phyloP scores from a whole-genome alignment of 2,797 vertebrate genomes.

The Lepilemur ruficaudatus region DNA sequence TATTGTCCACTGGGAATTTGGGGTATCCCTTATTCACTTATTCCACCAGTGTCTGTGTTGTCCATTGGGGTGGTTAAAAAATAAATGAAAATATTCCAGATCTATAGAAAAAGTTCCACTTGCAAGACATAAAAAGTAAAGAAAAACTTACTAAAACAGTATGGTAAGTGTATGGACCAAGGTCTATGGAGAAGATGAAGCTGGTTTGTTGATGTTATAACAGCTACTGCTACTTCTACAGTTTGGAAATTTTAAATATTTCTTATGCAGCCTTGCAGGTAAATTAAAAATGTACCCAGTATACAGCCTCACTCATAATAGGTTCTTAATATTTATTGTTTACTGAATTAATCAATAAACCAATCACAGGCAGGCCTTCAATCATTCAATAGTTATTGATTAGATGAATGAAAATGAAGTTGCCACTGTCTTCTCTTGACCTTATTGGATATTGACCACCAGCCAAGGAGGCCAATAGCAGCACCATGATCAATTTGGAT shows the following conservation, averaged over 20 bases:
- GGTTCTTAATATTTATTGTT: neutral
- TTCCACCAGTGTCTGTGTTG: neutral
- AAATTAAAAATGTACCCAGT: neutral
- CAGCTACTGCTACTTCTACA: neutral
- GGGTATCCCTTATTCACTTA: neutral
- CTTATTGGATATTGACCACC: neutral
- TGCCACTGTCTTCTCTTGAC: neutral
- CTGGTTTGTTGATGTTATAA: neutral
- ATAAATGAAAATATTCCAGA: neutral
- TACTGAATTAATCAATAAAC: neutral
- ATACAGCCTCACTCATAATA: neutral
- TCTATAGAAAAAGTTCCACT: neutral
- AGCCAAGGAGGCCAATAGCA: neutral
- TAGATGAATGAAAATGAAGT: neutral
- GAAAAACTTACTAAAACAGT: neutral
- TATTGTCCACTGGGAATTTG: neutral
- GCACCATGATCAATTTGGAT: neutral
- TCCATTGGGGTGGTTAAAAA: neutral
- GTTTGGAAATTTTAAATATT: neutral
- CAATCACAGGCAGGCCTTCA: neutral
- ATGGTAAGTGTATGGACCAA: neutral
- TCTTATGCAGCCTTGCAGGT: neutral
- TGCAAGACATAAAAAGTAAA: neutral
- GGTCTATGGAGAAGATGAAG: neutral
- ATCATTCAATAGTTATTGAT: neutral